Evolutionary conservation across 2,797 vertebrate species (phyloP).

Genomic region (Poeciliopsis infans): DNA sequence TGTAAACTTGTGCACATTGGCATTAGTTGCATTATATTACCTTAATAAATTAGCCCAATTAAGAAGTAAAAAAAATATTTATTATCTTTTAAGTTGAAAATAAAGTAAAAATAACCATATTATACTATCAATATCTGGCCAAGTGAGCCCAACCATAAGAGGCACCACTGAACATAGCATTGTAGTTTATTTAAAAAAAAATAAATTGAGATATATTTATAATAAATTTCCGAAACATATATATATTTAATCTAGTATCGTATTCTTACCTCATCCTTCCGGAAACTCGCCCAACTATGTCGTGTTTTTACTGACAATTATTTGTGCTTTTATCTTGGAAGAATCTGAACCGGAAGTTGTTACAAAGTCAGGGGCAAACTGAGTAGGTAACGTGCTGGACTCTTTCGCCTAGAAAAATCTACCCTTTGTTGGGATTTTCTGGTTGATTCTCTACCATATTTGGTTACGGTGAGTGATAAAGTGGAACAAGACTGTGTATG

Average conservation of each 20-base stretch:
- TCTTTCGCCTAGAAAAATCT: not conserved
- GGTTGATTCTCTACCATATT: rapidly evolving
- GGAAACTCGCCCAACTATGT: not conserved
- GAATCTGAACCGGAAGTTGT: not conserved
- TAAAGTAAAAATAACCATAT: not conserved
- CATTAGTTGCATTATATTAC: not conserved
- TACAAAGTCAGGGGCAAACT: not conserved
- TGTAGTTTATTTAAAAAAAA: not conserved
- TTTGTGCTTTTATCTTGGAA: constrained; percentile 43
- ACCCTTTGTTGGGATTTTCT: not conserved
- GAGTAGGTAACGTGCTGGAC: not conserved
- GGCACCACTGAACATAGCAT: not conserved
- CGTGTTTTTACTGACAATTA: not conserved
- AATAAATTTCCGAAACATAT: not conserved
- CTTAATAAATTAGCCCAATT: not conserved
- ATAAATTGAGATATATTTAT: not conserved
- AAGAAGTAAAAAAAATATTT: not conserved
- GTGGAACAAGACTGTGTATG: not conserved
- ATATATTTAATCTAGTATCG: not conserved
- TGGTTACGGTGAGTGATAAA: constrained; percentile 38
- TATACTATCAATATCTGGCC: not conserved
- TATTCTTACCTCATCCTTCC: not conserved
- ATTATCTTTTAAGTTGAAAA: not conserved
- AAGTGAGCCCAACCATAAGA: not conserved
- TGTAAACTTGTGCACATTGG: not conserved